Conservation (phyloP, 92 coral and sea anemone genomes). For the Umimayanthus kanabou region DNA sequence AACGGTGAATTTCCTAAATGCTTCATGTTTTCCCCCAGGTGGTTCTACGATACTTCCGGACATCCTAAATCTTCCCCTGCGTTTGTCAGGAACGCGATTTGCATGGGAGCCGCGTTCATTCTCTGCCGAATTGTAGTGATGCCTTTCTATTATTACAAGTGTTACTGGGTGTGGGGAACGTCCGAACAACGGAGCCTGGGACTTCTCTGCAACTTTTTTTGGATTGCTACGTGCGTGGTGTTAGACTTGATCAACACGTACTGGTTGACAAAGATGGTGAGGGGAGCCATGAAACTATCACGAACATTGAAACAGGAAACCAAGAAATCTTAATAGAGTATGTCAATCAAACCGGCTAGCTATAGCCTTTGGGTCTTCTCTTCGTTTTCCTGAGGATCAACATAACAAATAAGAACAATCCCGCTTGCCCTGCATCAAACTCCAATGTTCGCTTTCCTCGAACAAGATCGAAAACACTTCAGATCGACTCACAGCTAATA, state of each 20-base stretch:
- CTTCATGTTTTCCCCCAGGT: slow-evolving; percentile 47
- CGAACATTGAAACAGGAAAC: slow-evolving; percentile 31
- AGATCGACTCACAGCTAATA: too few species aligned
- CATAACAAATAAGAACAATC: too few species aligned
- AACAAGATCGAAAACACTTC: too few species aligned
- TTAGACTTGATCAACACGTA: slow-evolving; percentile 79
- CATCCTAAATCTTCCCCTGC: slow-evolving; percentile 64
- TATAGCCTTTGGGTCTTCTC: not conserved
- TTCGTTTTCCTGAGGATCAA: not conserved
- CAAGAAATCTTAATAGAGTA: slow-evolving; percentile 24
- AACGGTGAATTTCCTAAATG: not conserved
- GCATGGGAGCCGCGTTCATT: slow-evolving; percentile 81
- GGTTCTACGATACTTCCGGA: slow-evolving; percentile 82
- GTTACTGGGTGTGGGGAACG: slow-evolving; percentile 68
- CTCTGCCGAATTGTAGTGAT: slow-evolving; percentile 78
- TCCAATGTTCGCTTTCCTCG: too few species aligned
- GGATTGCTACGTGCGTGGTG: slow-evolving; percentile 73
- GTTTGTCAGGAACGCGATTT: slow-evolving; percentile 76
- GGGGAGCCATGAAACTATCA: slow-evolving; percentile 74
- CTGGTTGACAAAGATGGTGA: slow-evolving; percentile 86
- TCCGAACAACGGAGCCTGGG: slow-evolving; percentile 69
- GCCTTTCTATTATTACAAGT: slow-evolving; percentile 86
- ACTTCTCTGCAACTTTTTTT: slow-evolving; percentile 45
- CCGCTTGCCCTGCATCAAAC: too few species aligned
- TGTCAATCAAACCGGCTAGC: not conserved